Evolutionary conservation across 2,113 vertebrate species (phyloP).

Genomic region (Lasiurus cinereus): DNA sequence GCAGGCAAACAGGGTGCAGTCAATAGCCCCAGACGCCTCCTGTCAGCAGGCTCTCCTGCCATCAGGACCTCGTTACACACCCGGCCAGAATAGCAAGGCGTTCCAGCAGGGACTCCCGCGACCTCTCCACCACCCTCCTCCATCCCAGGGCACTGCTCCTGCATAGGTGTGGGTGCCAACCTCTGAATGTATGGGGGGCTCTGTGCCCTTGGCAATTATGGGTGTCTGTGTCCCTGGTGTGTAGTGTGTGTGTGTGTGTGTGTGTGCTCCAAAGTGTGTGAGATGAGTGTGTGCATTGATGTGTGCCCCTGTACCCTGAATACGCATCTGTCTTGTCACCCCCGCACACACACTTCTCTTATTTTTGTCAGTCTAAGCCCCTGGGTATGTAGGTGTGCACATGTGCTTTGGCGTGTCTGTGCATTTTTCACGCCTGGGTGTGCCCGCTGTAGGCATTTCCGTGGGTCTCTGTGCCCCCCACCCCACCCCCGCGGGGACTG

Average conservation of each 20-base stretch:
- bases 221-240: background rate
- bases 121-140: background rate
- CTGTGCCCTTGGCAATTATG: background rate
- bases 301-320: background rate
- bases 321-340: background rate
- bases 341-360: background rate
- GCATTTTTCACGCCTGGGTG: background rate
- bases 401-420: conserved; percentile 3
- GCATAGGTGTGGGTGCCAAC: background rate
- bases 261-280: background rate
- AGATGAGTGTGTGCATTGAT: background rate
- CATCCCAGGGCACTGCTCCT: background rate
- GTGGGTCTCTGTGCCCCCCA: background rate
- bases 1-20: background rate
- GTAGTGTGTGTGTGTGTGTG: background rate
- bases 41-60: conserved; percentile 61
- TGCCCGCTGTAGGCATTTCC: background rate
- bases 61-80: conserved; percentile 58
- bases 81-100: conserved; percentile 23
- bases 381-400: background rate
- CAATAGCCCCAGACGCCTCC: conserved; percentile 52
- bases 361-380: background rate
- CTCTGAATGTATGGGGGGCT: background rate
- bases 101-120: background rate
- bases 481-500: background rate